These are phyloP conservation scores for Gastrophryne carolinensis DNA, from an alignment of 2,797 vertebrate species.

Conservation along the genomic window DNA sequence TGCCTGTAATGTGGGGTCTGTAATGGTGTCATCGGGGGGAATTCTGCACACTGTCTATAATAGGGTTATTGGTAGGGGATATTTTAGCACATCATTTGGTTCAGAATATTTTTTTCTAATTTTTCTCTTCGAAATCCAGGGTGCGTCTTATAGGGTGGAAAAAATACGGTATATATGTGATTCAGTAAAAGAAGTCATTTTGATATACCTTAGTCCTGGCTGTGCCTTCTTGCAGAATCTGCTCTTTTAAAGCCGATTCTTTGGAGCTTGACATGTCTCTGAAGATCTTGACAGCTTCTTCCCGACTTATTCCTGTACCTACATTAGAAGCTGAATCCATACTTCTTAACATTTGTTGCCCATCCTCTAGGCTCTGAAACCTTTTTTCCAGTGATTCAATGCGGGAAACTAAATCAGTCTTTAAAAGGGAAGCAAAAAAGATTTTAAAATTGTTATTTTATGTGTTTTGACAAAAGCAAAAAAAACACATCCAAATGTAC, in stretches of 20 bases:
- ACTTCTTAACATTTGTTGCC: constrained; percentile 59
- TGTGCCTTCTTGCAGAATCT: constrained; percentile 52
- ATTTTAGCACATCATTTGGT: too few species aligned
- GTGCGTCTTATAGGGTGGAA: too few species aligned
- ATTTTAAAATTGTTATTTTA: not conserved
- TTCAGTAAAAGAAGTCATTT: not conserved
- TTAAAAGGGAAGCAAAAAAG: not conserved
- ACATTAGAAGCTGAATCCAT: not conserved
- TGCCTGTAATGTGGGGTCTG: too few species aligned
- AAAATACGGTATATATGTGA: too few species aligned
- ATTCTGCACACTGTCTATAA: too few species aligned
- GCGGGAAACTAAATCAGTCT: constrained; percentile 63
- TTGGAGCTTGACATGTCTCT: constrained; percentile 64
- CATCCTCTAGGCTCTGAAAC: constrained; percentile 63
- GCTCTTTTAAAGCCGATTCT: constrained; percentile 60
- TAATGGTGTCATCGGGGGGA: too few species aligned
- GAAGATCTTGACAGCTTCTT: constrained; percentile 59
- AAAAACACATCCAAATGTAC: too few species aligned
- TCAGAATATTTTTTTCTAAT: too few species aligned
- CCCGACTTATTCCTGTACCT: constrained; percentile 29
- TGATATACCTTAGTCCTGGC: constrained; percentile 62
- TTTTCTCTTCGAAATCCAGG: too few species aligned
- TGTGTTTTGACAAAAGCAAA: too few species aligned
- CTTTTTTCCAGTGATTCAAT: constrained; percentile 69
- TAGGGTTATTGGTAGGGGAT: too few species aligned